phyloP scores from a whole-genome alignment of 2,113 vertebrate genomes.

The Hassar affinis region DNA sequence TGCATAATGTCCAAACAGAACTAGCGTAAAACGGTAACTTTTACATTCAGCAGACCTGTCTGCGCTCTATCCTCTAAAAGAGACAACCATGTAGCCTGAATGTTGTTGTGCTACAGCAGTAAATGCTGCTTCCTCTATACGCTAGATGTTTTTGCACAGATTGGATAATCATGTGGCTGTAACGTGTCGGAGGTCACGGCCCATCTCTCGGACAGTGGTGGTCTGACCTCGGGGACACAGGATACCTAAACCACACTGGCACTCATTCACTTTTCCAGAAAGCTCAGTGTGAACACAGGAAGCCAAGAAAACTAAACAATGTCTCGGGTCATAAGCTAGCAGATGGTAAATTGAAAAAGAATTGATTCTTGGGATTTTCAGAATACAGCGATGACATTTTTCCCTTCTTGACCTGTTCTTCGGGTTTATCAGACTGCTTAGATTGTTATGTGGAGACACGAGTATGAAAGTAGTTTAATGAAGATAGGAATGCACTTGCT shows the following conservation, averaged over 20 bases:
- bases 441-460: neutral
- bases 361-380: conserved; percentile 21
- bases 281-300: conserved; percentile 16
- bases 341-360: conserved; percentile 45
- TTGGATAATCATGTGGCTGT: conserved; percentile 29
- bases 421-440: neutral
- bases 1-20: neutral
- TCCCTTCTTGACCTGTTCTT: neutral
- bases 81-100: neutral
- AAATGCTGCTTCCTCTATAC: neutral
- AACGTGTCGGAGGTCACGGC: conserved; percentile 42
- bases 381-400: neutral
- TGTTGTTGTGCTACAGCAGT: neutral
- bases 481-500: neutral
- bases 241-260: conserved; percentile 41
- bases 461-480: neutral
- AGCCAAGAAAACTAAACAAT: conserved; percentile 48
- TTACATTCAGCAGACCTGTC: neutral
- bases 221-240: conserved; percentile 40
- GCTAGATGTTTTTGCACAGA: conserved; percentile 5
- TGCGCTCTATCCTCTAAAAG: too few relatives aligned
- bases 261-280: conserved; percentile 43
- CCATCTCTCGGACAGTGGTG: conserved; percentile 39
- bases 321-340: conserved; percentile 44
- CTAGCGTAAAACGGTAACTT: neutral